Conservation (phyloP, 2,888 invertebrate species). For the Heliothis peltigera region DNA sequence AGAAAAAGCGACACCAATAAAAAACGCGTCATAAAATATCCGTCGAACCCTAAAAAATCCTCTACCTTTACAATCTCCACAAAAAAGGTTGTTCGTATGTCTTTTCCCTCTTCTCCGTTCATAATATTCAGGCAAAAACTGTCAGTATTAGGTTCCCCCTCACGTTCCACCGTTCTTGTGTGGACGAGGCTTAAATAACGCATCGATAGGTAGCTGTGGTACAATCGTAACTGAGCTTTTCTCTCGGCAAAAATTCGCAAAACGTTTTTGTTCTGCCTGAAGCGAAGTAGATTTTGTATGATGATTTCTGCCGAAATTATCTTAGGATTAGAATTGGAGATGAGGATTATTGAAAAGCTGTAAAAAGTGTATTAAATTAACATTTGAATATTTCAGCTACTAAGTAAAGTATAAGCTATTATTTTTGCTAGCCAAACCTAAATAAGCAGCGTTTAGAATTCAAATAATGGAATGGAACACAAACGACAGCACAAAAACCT, state of each 20-base stretch:
- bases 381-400: background rate
- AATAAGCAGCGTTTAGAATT: background rate
- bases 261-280: constrained; percentile 37
- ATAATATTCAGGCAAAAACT: constrained; percentile 62
- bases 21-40: constrained; percentile 60
- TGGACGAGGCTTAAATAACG: constrained; percentile 63
- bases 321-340: constrained; percentile 9
- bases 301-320: constrained; percentile 34
- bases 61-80: constrained; percentile 58
- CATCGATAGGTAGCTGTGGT: constrained; percentile 51
- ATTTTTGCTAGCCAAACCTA: background rate
- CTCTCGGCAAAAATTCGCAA: constrained; percentile 34
- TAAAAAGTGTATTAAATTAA: background rate
- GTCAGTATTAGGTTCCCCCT: constrained; percentile 67
- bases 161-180: constrained; percentile 65
- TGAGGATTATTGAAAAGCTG: constrained; percentile 12
- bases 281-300: constrained; percentile 23
- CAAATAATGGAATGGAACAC: background rate
- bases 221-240: constrained; percentile 57
- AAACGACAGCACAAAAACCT: background rate
- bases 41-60: constrained; percentile 56
- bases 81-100: constrained; percentile 61
- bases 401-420: constrained; percentile 2
- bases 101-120: constrained; percentile 43
- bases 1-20: constrained; percentile 58